A percentile compares a stretch with the other conserved stretches of the same genome.
These are phyloP conservation scores for Lepus timidus DNA, from an alignment of 2,113 vertebrate genomes.

Conservation along the genomic window DNA sequence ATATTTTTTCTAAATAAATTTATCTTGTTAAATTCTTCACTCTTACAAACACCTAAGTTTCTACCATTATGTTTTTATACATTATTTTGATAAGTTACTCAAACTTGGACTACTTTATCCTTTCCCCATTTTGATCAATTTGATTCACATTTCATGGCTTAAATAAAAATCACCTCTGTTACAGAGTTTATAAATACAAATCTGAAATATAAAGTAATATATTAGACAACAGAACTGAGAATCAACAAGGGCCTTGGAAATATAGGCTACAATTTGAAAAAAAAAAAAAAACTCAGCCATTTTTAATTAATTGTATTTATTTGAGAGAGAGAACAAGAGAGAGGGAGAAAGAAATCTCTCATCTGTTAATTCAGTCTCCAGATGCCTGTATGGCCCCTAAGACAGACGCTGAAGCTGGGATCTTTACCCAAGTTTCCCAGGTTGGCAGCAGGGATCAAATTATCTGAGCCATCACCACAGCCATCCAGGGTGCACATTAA, in stretches of 20 bases:
- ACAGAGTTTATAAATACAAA: not conserved
- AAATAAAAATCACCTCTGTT: not conserved
- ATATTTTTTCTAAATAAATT: not conserved
- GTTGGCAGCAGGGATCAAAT: too few species aligned
- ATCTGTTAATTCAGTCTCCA: too few species aligned
- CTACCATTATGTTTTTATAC: not conserved
- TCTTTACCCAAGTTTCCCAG: too few species aligned
- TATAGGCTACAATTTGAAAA: not conserved
- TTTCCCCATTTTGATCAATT: not conserved
- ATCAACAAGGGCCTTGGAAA: not conserved
- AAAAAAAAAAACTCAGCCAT: too few species aligned
- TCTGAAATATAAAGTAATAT: not conserved
- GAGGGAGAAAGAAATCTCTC: too few species aligned
- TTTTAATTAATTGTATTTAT: too few species aligned
- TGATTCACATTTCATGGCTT: not conserved
- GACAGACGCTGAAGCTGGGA: too few species aligned
- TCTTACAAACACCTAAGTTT: not conserved
- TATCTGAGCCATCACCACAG: too few species aligned
- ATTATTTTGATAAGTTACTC: conserved; percentile 2
- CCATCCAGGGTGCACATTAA: too few species aligned
- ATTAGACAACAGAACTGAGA: not conserved
- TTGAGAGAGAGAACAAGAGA: too few species aligned
- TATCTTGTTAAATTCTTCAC: not conserved
- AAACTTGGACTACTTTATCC: not conserved
- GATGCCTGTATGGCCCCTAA: too few species aligned